phyloP scores from a whole-genome alignment of 2,113 vertebrate species.

The Aegithalos caudatus region DNA sequence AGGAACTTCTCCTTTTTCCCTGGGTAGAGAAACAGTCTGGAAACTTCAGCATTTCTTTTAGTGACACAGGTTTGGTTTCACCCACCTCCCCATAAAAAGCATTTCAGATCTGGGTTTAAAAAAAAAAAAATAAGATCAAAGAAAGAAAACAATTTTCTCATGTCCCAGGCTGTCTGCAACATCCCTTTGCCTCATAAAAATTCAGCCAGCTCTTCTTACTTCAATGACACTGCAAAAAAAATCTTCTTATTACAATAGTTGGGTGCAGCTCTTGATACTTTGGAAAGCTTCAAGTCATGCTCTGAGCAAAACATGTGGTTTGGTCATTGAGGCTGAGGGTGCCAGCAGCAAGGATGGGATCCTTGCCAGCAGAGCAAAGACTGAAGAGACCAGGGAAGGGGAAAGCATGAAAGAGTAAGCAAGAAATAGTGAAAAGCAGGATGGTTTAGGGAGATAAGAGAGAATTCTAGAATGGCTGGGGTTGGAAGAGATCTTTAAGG shows the following conservation, averaged over 20 bases:
- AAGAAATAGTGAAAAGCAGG: background rate
- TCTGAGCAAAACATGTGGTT: background rate
- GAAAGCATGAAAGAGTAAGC: background rate
- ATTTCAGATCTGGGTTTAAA: background rate
- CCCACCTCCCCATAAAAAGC: background rate
- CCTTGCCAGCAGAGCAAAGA: background rate
- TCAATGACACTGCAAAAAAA: background rate
- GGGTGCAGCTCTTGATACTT: background rate
- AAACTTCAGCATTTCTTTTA: background rate
- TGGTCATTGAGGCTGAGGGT: background rate
- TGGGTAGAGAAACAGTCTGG: background rate
- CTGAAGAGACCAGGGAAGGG: background rate
- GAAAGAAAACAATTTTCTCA: background rate
- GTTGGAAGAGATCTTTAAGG: background rate
- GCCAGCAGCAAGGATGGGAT: background rate
- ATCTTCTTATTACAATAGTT: background rate
- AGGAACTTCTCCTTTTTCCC: constrained; percentile 2
- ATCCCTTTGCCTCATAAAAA: background rate
- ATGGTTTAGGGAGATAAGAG: background rate
- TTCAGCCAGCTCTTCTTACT: background rate
- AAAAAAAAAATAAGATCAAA: background rate
- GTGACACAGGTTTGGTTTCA: background rate
- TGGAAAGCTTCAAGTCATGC: background rate
- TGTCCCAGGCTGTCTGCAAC: background rate
- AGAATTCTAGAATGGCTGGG: background rate